Evolutionary conservation across 2,888 invertebrate genomes (phyloP), one percentile per base, ranked within the genome.

Genomic region (Bugulina stolonifera): DNA sequence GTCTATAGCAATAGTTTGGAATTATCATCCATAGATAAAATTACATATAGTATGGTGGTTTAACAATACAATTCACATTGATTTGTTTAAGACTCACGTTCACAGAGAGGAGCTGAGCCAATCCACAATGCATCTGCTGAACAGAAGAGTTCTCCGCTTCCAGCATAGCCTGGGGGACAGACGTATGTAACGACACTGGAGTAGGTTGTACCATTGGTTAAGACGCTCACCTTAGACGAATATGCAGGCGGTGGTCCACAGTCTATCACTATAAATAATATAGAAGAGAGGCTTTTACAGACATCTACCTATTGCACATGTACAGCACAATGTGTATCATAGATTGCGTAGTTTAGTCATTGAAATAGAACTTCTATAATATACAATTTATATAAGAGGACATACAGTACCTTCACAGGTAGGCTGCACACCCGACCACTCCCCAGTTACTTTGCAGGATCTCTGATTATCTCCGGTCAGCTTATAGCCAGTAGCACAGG

Each of bases 401-500:
- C n/a, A n/a, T n/a, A n/a, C n/a, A n/a, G n/a, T 18, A 64, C 64
- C 32, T 64, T 14, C 2, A 64, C 64, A 64, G 18, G 5, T 18
- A 5, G 64, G 64, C 64, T 27, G 64, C 10, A 10, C 3, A 34
- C 10, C 64, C 34, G 64, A 64, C 64, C 64, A 64, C 64, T 64
- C 29, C 27, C 64, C 64, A 32, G 29, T 64, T 32, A 70, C 70
- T 35, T 14, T 10, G 52, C 70, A 70, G 2, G 70, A 25, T 29
- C 70, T 70, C 35, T 23, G 18, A 18, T 25, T 43, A 10, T 1
- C 72, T 18, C 81, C 81, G 25, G 71, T 70, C 64, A 80, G 71
- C 29, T 72, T 73, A 73, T 78, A 81, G 10, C 80, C 81, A 10
- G 73, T 72, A 57, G 77, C 75, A 78, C 90, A 90, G 73, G 84